Evolutionary conservation across 1,140 invertebrate species (phyloP).

Genomic region (Battus philenor): DNA sequence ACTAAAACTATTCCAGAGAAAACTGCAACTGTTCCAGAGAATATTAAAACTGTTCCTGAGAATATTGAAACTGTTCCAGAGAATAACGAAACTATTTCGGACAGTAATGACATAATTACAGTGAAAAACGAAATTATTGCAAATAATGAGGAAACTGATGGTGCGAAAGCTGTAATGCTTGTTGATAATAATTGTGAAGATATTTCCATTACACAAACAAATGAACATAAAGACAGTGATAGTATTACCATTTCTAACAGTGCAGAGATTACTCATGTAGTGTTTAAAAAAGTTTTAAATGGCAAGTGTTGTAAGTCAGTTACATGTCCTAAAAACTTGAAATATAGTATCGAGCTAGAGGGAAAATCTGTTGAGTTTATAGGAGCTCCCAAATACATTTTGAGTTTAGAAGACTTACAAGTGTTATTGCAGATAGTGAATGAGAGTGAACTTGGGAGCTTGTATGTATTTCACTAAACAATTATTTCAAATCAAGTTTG

Average conservation of each 20-base stretch:
- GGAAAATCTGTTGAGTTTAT: constrained; percentile 65
- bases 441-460: constrained; percentile 61
- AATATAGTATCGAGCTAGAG: constrained; percentile 62
- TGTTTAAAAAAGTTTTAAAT: constrained; percentile 62
- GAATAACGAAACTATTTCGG: background rate
- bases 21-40: constrained; percentile 2
- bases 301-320: constrained; percentile 59
- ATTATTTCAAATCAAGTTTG: constrained; percentile 22
- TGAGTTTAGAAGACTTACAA: constrained; percentile 66
- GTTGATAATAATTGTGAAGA: constrained; percentile 8
- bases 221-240: constrained; percentile 14
- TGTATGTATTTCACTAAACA: constrained; percentile 57
- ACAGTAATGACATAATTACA: constrained; percentile 13
- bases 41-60: background rate
- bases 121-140: no score
- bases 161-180: no score
- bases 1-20: constrained; percentile 10
- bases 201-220: constrained; percentile 8
- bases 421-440: constrained; percentile 73
- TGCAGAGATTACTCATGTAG: constrained; percentile 46
- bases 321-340: constrained; percentile 63
- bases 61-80: background rate
- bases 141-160: no score
- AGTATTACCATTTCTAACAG: constrained; percentile 23
- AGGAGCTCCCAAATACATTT: constrained; percentile 69